Conservation (phyloP, 2,113 vertebrate genomes). For the Pitta sordida region DNA sequence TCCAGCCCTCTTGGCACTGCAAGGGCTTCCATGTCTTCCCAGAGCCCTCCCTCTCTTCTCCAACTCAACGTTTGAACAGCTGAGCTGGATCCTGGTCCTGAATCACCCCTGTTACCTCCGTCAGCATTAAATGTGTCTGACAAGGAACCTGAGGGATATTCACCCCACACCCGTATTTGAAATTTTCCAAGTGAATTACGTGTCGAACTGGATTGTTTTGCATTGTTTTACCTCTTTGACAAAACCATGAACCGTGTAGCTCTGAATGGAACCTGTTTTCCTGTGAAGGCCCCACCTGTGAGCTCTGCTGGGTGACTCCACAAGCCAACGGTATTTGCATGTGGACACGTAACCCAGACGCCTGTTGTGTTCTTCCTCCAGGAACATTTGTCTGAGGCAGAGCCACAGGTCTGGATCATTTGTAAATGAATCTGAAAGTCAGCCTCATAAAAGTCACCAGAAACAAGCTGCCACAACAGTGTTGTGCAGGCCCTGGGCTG, state of each 20-base stretch:
- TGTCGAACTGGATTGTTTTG: fast-evolving
- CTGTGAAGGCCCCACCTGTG: fast-evolving
- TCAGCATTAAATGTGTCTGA: not conserved
- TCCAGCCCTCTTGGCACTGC: not conserved
- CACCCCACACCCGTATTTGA: not conserved
- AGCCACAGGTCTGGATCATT: fast-evolving
- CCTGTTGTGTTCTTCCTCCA: not conserved
- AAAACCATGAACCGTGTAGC: not conserved
- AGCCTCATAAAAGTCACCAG: fast-evolving
- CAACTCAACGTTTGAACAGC: not conserved
- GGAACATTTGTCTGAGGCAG: fast-evolving
- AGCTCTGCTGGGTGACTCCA: not conserved
- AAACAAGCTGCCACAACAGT: not conserved
- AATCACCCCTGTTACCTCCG: fast-evolving
- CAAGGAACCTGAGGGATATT: not conserved
- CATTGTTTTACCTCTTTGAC: not conserved
- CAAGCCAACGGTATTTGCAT: not conserved
- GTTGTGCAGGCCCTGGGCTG: not conserved
- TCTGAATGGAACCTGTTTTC: not conserved
- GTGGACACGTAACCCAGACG: fast-evolving
- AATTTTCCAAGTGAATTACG: not conserved
- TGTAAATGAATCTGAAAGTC: not conserved
- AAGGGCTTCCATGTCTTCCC: not conserved
- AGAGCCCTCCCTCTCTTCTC: not conserved
- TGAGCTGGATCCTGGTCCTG: not conserved